phyloP scores from a whole-genome alignment of 2,888 invertebrate species.

The Auanema freiburgensis region DNA sequence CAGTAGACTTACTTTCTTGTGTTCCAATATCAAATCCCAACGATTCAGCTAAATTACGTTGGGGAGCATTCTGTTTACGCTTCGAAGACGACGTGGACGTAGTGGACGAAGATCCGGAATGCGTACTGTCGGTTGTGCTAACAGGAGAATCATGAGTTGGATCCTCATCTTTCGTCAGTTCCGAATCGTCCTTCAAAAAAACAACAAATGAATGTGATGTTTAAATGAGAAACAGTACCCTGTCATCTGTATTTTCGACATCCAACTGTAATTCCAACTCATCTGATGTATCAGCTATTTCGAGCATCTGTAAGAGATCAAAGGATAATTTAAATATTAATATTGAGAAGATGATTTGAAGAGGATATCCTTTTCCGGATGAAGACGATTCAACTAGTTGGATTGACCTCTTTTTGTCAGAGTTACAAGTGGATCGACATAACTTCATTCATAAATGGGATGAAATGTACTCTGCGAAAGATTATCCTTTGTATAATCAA shows the following conservation, averaged over 20 bases:
- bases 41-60: conserved; percentile 10
- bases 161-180: neutral
- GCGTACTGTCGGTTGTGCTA: conserved; percentile 10
- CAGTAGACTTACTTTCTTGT: conserved; percentile 7
- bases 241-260: conserved; percentile 16
- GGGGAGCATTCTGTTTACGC: conserved; percentile 18
- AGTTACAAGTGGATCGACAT: neutral
- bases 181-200: conserved; percentile 7
- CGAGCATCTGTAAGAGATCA: neutral
- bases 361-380: too few species aligned
- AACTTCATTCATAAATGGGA: conserved; percentile 1
- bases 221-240: neutral
- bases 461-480: neutral
- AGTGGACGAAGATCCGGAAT: neutral
- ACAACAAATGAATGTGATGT: neutral
- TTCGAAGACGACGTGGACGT: conserved; percentile 6
- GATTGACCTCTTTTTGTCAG: too few species aligned
- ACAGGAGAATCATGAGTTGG: conserved; percentile 18
- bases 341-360: too few species aligned
- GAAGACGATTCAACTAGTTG: too few species aligned
- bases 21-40: conserved; percentile 5
- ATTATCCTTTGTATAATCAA: too few species aligned
- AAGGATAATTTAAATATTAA: too few species aligned
- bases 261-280: conserved; percentile 18
- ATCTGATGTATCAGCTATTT: conserved; percentile 13